These are phyloP conservation scores for Amazona vittata DNA, from an alignment of 2,113 vertebrate species.

Conservation along the genomic window DNA sequence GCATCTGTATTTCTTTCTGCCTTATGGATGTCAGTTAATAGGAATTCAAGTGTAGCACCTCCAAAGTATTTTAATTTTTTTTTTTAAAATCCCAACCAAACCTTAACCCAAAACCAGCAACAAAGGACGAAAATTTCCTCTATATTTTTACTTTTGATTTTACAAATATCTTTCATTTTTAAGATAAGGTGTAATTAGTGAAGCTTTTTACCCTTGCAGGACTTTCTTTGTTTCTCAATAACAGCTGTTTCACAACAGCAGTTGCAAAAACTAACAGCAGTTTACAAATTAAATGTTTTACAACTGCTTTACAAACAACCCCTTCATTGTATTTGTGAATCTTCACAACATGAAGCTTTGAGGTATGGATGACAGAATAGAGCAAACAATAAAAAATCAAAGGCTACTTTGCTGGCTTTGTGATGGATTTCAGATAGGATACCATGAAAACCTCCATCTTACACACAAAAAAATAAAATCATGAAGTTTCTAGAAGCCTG, in stretches of 20 bases:
- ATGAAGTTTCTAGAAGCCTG: not conserved
- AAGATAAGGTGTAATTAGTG: not conserved
- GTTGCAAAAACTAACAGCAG: not conserved
- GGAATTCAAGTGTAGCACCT: not conserved
- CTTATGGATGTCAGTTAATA: not conserved
- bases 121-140: not conserved
- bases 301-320: not conserved
- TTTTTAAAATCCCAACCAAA: not conserved
- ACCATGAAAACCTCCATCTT: not conserved
- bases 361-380: not conserved
- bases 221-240: not conserved
- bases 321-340: not conserved
- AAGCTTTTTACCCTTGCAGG: not conserved
- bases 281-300: slow-evolving; percentile 21
- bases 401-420: not conserved
- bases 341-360: not conserved
- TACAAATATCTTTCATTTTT: not conserved
- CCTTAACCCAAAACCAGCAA: not conserved
- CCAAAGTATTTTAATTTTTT: not conserved
- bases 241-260: not conserved
- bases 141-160: not conserved
- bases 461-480: not conserved
- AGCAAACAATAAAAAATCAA: not conserved
- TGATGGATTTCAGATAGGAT: not conserved
- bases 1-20: not conserved